A percentile compares a stretch with the other conserved stretches of the same genome.
Evolutionary conservation across 2,113 vertebrate species (phyloP).

Genomic region (Podiceps cristatus): DNA sequence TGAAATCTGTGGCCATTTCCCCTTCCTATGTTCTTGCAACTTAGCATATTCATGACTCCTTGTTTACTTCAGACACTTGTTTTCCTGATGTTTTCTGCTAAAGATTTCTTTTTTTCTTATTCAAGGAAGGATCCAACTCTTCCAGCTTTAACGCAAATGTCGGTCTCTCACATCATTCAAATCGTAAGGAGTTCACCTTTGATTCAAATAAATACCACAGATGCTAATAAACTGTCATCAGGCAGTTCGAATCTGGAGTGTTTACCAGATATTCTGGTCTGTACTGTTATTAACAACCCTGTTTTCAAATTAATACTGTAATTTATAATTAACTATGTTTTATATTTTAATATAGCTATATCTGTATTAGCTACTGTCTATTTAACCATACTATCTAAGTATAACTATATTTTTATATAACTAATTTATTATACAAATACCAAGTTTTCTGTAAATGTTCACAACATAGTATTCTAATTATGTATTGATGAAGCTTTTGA

Average conservation of each 20-base stretch:
- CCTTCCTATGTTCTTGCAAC: background rate
- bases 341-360: background rate
- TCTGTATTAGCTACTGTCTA: background rate
- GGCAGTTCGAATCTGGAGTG: background rate
- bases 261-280: background rate
- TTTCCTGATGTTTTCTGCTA: background rate
- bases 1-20: background rate
- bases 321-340: background rate
- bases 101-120: background rate
- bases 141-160: background rate
- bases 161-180: background rate
- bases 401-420: background rate
- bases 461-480: background rate
- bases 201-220: background rate
- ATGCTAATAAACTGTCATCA: background rate
- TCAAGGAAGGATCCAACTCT: background rate
- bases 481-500: background rate
- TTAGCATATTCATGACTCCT: rapidly evolving
- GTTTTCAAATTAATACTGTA: background rate
- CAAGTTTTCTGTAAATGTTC: background rate
- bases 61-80: background rate
- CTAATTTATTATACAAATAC: background rate
- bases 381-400: background rate
- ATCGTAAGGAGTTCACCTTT: background rate
- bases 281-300: background rate